These are phyloP conservation scores for Hozukius guyotensis DNA, from an alignment of 2,797 vertebrate species.

Conservation along the genomic window DNA sequence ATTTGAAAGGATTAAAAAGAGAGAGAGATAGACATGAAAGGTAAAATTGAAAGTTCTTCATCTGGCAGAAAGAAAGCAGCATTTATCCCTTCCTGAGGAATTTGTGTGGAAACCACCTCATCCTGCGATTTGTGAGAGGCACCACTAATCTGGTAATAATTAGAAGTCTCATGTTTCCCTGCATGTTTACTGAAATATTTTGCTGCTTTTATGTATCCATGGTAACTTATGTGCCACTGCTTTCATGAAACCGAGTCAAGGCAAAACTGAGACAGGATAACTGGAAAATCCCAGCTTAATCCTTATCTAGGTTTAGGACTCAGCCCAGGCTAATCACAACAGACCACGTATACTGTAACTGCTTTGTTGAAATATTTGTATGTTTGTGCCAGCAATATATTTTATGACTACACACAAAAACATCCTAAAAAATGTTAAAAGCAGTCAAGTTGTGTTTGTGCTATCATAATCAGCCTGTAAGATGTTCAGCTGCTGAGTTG, in stretches of 20 bases:
- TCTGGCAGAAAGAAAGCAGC: neutral
- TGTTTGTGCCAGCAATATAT: fast-evolving
- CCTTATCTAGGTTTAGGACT: too few relatives aligned
- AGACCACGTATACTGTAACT: too few relatives aligned
- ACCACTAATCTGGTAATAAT: neutral
- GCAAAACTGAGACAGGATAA: too few relatives aligned
- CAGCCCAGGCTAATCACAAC: too few relatives aligned
- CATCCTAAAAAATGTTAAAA: neutral
- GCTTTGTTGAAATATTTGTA: too few relatives aligned
- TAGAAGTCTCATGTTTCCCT: neutral
- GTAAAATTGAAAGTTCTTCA: neutral
- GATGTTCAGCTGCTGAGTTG: neutral
- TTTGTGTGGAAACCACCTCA: neutral
- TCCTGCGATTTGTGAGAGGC: neutral
- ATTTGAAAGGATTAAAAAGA: neutral
- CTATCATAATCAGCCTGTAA: neutral
- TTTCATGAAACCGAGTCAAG: too few relatives aligned
- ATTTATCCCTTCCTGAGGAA: neutral
- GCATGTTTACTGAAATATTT: neutral
- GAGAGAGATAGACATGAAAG: neutral
- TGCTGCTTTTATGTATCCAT: neutral
- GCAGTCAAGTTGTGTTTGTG: neutral
- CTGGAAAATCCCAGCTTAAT: too few relatives aligned
- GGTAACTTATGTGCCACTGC: too few relatives aligned
- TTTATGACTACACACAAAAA: neutral